Evolutionary conservation across 2,113 vertebrate species (phyloP).

Genomic region (Bombycilla garrulus): DNA sequence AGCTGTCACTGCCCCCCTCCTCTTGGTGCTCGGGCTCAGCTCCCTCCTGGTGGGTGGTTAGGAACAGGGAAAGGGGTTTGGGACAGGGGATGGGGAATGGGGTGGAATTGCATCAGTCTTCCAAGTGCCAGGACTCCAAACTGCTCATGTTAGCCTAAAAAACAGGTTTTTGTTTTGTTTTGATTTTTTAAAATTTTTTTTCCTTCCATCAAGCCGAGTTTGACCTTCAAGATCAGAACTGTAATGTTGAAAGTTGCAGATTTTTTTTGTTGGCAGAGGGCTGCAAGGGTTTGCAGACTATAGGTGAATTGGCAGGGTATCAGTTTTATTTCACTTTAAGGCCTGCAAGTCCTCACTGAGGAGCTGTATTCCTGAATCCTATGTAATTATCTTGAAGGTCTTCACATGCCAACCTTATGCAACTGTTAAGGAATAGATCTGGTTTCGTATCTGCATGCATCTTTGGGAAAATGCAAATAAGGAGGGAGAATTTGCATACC

Average conservation of each 20-base stretch:
- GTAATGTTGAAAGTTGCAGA: not conserved
- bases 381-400: not conserved
- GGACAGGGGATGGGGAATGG: not conserved
- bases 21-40: rapidly evolving
- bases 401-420: not conserved
- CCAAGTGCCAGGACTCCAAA: not conserved
- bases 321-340: not conserved
- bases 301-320: not conserved
- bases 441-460: not conserved
- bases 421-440: not conserved
- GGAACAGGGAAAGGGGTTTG: not conserved
- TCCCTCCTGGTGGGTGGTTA: not conserved
- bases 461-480: slow-evolving; percentile 14
- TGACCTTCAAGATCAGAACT: not conserved
- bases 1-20: not conserved
- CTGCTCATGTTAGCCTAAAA: not conserved
- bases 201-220: not conserved
- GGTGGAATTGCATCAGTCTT: not conserved
- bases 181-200: not conserved
- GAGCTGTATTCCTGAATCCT: not conserved
- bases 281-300: not conserved
- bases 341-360: not conserved
- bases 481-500: not conserved
- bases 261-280: not conserved
- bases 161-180: rapidly evolving